Evolutionary conservation across 2,113 vertebrate species (phyloP).

Genomic region (Pangasianodon hypophthalmus): DNA sequence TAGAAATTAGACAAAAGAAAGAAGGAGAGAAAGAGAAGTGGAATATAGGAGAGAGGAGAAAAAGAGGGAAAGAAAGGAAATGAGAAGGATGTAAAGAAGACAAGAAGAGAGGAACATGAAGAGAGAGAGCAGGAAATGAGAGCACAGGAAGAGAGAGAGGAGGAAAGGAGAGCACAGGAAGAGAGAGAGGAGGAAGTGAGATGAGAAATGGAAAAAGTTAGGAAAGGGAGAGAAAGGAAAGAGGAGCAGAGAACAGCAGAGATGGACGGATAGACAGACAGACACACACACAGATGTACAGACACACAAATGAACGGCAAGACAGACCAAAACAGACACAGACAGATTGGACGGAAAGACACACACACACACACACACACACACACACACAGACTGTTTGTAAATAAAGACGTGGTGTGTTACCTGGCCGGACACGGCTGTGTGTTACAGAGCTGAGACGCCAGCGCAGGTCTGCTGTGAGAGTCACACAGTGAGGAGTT

Average conservation of each 20-base stretch:
- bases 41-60: background rate
- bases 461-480: conserved; percentile 76
- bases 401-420: conserved; percentile 62
- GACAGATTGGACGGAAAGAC: background rate
- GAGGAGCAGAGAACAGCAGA: background rate
- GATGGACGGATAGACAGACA: background rate
- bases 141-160: background rate
- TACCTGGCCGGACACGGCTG: conserved; percentile 92
- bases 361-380: background rate
- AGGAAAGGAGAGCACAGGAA: background rate
- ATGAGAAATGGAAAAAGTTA: background rate
- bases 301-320: background rate
- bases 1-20: background rate
- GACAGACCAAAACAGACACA: background rate
- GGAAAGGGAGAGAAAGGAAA: background rate
- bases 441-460: conserved; percentile 86
- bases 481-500: conserved; percentile 85
- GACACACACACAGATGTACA: background rate
- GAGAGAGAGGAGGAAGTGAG: background rate
- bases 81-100: conserved; percentile 3
- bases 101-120: background rate
- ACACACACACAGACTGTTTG: background rate
- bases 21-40: background rate
- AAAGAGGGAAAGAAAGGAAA: background rate
- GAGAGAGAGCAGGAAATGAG: background rate